Base-by-base conservation (phyloP, 1,140 invertebrate species). In the Ylistrum balloti region DNA sequence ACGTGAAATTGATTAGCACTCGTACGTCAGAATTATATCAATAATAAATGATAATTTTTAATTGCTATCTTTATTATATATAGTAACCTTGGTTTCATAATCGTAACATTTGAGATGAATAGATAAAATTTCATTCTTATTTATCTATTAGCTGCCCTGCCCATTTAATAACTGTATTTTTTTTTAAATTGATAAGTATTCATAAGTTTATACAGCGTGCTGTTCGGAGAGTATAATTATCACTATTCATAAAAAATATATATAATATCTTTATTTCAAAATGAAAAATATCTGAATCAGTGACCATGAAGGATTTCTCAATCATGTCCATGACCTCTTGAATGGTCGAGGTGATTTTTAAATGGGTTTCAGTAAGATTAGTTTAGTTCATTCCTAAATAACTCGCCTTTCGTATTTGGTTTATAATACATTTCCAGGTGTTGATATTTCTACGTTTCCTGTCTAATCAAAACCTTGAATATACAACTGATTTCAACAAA, bases 131-230 rank as follows among this genome's bases (percentile, higher is more conserved):
- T 45, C 1, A 38, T n/a, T n/a, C n/a, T n/a, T n/a, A n/a, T n/a
- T 38, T 38, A 38, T 22, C 3, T 48, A 48, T 9, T 48, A 1
- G 22, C 11, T 20, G 45, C 3, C 11, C 45, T 48, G 5, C 56
- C 17, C n/a, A 2, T 74, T 22, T 74, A 9, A 28, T 74, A 74
- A 11, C 56, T n/a, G 7, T 38, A 74, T 5, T 2, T 28, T 28
- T 74, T 28, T n/a, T 74, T 74, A 28, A 74, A 74, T 74, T 74
- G 56, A n/a, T 74, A 22, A n/a, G 17, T 74, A 74, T 74, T 74
- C 17, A 74, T 74, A 17, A 28, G 5, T 7, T 38, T 74, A 11
- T 74, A 74, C 10, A 28, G 9, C 56, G 28, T 1, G 13, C 56
- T 74, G 22, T 28, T 28, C 13, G 22, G 5, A 28, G n/a, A 74